Percentiles rank a stretch among this genome's conserved stretches.
Evolutionary conservation across 2,888 invertebrate species (phyloP).

Genomic region (Sabellastarte sp.): DNA sequence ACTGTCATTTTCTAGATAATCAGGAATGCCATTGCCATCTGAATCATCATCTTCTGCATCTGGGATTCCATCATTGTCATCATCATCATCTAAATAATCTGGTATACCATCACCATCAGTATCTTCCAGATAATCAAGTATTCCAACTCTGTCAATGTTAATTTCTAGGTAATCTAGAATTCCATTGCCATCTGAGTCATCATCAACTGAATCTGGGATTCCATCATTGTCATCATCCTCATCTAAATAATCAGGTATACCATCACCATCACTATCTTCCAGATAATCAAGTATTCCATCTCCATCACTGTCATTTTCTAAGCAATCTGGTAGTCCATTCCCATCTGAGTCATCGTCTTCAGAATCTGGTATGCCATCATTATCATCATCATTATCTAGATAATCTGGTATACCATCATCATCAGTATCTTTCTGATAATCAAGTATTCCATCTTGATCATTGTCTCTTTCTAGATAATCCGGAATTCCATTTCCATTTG

Average conservation of each 20-base stretch:
- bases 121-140: slow-evolving; percentile 42
- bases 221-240: slow-evolving; percentile 29
- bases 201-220: slow-evolving; percentile 41
- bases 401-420: slow-evolving; percentile 29
- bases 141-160: slow-evolving; percentile 37
- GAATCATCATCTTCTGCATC: slow-evolving; percentile 14
- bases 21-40: slow-evolving; percentile 43
- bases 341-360: slow-evolving; percentile 26
- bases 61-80: slow-evolving; percentile 27
- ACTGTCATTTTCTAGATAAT: slow-evolving; percentile 13
- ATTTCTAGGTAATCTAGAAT: slow-evolving; percentile 39
- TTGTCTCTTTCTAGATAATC: slow-evolving; percentile 28
- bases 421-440: slow-evolving; percentile 31
- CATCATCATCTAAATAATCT: slow-evolving; percentile 24
- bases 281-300: slow-evolving; percentile 3
- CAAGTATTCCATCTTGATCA: slow-evolving; percentile 40
- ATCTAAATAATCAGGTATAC: slow-evolving; percentile 36
- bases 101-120: slow-evolving; percentile 25
- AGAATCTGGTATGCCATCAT: slow-evolving; percentile 39
- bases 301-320: slow-evolving; percentile 30
- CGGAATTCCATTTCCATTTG: slow-evolving; percentile 44
- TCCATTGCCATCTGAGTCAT: slow-evolving; percentile 44
- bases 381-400: slow-evolving; percentile 27
- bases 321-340: slow-evolving; percentile 38
- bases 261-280: slow-evolving; percentile 46